phyloP scores from a whole-genome alignment of 1,140 invertebrate genomes.

The Meloidogyne chitwoodi region DNA sequence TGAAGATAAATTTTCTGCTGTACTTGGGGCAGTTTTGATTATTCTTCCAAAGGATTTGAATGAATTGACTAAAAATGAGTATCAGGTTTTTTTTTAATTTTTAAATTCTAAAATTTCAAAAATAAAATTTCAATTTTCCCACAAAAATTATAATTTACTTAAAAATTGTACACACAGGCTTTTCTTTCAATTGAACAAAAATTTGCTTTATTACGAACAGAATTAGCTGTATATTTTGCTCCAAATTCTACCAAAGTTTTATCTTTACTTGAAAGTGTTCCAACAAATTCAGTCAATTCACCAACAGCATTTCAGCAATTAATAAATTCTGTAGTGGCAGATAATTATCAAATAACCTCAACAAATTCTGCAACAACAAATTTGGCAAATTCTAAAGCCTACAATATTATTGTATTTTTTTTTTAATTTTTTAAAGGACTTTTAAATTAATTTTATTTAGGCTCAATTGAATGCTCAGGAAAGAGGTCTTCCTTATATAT shows the following conservation, averaged over 20 bases:
- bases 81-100: conserved; percentile 67
- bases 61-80: conserved; percentile 68
- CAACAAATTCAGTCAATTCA: conserved; percentile 11
- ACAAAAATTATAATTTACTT: too few species aligned
- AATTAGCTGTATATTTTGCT: conserved; percentile 84
- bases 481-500: conserved; percentile 40
- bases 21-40: conserved; percentile 76
- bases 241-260: conserved; percentile 8
- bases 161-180: too few species aligned
- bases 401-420: conserved; percentile 45
- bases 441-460: conserved; percentile 65
- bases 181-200: conserved; percentile 76
- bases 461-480: conserved; percentile 79
- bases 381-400: conserved; percentile 15
- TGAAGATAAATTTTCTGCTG: conserved; percentile 71
- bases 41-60: conserved; percentile 75
- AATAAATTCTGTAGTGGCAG: conserved; percentile 32
- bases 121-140: too few species aligned
- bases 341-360: conserved; percentile 41
- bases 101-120: conserved; percentile 21
- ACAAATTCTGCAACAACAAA: not conserved
- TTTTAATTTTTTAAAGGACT: not conserved
- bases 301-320: conserved; percentile 46
- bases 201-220: conserved; percentile 74
- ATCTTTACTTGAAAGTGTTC: conserved; percentile 29